Evolutionary conservation across 2,113 vertebrate species (phyloP), one percentile per base, ranked within the genome.

Genomic region (Speoplatyrhinus poulsoni): DNA sequence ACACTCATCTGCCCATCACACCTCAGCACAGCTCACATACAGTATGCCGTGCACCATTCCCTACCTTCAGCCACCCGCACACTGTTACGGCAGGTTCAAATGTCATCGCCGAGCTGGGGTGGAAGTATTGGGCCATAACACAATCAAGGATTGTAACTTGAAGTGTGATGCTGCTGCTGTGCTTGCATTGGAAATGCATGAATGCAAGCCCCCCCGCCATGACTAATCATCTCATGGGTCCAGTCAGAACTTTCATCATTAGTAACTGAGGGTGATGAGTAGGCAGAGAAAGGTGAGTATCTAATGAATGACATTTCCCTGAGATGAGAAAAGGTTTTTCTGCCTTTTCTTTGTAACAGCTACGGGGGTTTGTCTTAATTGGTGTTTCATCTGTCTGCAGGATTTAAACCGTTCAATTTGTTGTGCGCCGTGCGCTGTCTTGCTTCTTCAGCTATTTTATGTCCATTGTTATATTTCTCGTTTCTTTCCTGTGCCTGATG

Each of bases 201-300:
- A 88, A 75, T 83, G 81, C 80, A 72, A 77, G 66, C 67, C 67
- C 77, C 76, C 78, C 58, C 80, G 80, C 81, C 26, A 26, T 26
- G 82, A 64, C 73, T 81, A 85, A 82, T 80, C 80, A 83, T 74
- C 73, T 66, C 53, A 67, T 3, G 57, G 67, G 83, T 69, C 77
- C 73, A 85, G 70, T 77, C 72, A 55, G 58, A 70, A 73, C 71
- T 86, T 88, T 83, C 81, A 87, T 89, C 85, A 79, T 75, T 70
- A 56, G 74, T 88, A 88, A 86, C 87, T 76, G 81, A 66, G 71
- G 79, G 50, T 74, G 80, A 81, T 90, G 78, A 88, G 85, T 82
- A 86, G 76, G 82, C 80, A 67, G 41, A 41, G 82, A 74, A 59
- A 62, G 72, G 55, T 63, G 53, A 76, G 70, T 19, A 63, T 77